Evolutionary conservation across 1,140 invertebrate species (phyloP).

Genomic region (Pseudachorutes palmiensis): DNA sequence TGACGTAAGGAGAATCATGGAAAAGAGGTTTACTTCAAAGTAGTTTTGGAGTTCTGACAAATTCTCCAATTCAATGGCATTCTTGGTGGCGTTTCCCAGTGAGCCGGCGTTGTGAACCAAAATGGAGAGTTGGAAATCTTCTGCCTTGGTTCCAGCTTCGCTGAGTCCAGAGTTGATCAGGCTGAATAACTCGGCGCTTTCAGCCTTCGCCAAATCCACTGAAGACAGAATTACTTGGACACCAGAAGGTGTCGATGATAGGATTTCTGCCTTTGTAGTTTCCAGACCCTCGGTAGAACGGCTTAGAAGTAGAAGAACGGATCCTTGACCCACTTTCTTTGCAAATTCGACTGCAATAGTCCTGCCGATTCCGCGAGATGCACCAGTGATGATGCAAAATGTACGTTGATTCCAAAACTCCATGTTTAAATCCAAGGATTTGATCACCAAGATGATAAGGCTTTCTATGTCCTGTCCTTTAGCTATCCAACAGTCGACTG

Average conservation of each 20-base stretch:
- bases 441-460: too few species aligned
- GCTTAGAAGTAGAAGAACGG: slow-evolving; percentile 65
- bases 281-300: slow-evolving; percentile 56
- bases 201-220: slow-evolving; percentile 43
- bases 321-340: slow-evolving; percentile 52
- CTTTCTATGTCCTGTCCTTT: too few species aligned
- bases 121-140: slow-evolving; percentile 57
- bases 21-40: slow-evolving; percentile 70
- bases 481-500: too few species aligned
- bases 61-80: slow-evolving; percentile 53
- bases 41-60: slow-evolving; percentile 55
- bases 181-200: slow-evolving; percentile 40
- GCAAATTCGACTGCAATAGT: slow-evolving; percentile 65
- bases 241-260: too few species aligned
- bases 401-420: slow-evolving; percentile 46
- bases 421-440: too few species aligned
- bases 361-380: slow-evolving; percentile 77
- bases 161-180: slow-evolving; percentile 32
- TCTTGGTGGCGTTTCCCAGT: slow-evolving; percentile 56
- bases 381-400: slow-evolving; percentile 66
- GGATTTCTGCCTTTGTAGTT: slow-evolving; percentile 52
- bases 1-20: slow-evolving; percentile 65
- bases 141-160: slow-evolving; percentile 40
- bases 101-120: slow-evolving; percentile 86
- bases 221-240: slow-evolving; percentile 34